Evolutionary conservation across 2,888 invertebrate genomes (phyloP).

Genomic region (Germaria angustata): DNA sequence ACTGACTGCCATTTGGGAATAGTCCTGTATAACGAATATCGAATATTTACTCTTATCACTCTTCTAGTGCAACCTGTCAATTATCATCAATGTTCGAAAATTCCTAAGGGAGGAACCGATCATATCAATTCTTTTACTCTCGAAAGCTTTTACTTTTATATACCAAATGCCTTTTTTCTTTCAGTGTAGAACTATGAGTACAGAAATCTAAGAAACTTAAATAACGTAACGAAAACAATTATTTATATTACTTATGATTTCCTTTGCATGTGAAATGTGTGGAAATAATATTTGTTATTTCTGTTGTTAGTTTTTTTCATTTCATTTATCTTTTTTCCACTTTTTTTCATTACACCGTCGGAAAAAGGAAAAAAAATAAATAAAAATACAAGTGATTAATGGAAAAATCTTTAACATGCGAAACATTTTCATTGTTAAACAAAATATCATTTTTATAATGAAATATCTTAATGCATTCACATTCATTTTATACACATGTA

Average conservation of each 20-base stretch:
- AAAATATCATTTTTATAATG: conserved; percentile 36
- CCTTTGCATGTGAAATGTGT: conserved; percentile 68
- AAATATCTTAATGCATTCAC: conserved; percentile 26
- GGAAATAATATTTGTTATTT: conserved; percentile 60
- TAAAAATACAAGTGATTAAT: conserved; percentile 61
- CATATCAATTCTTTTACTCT: no score
- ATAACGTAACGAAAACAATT: conserved; percentile 61
- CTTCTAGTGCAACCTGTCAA: no score
- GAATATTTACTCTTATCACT: no score
- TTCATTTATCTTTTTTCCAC: conserved; percentile 49
- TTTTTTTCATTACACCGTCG: conserved; percentile 14
- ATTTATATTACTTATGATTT: conserved; percentile 67
- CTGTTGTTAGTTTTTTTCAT: conserved; percentile 53
- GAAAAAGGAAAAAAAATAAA: conserved; percentile 29
- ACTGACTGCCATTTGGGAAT: no score
- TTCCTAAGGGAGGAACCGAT: no score
- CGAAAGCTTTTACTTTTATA: no score
- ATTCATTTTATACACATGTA: neutral
- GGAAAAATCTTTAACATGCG: conserved; percentile 64
- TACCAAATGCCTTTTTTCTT: neutral
- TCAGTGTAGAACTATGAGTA: conserved; percentile 17
- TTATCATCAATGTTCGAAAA: no score
- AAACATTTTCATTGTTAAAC: conserved; percentile 63
- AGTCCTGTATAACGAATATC: no score
- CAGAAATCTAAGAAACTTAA: conserved; percentile 38